A percentile compares a stretch with the other conserved stretches of the same genome.
Conservation (phyloP, 2,888 invertebrate genomes). For the Mythimna impura region DNA sequence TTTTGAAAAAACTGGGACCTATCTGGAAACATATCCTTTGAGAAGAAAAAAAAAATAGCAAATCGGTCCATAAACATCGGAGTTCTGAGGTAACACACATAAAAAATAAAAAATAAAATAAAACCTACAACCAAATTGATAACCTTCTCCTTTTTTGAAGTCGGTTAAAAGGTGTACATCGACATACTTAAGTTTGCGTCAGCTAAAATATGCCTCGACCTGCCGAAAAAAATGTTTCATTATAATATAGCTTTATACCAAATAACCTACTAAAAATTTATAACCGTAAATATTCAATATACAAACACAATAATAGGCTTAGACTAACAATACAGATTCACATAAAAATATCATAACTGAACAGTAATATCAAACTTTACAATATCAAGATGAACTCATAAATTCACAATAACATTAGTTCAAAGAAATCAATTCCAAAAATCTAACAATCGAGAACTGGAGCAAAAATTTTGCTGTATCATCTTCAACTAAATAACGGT, state of each 20-base stretch:
- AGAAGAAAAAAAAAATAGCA: no score
- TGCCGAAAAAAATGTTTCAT: no score
- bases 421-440: slow-evolving; percentile 76
- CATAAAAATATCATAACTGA: slow-evolving; percentile 41
- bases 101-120: no score
- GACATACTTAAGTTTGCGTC: no score
- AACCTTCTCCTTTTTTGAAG: no score
- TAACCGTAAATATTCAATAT: slow-evolving; percentile 30
- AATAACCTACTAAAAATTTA: neutral
- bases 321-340: slow-evolving; percentile 38
- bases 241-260: neutral
- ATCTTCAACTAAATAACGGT: slow-evolving; percentile 73
- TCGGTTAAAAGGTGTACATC: no score
- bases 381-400: slow-evolving; percentile 48
- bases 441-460: slow-evolving; percentile 80
- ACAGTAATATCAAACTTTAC: slow-evolving; percentile 34
- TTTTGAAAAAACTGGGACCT: no score
- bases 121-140: no score
- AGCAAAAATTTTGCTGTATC: slow-evolving; percentile 79
- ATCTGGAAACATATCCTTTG: no score
- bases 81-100: no score
- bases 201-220: no score
- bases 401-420: slow-evolving; percentile 57
- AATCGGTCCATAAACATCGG: no score
- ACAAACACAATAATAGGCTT: slow-evolving; percentile 15